Conservation (phyloP, 2,113 vertebrate genomes). For the Grus americana region DNA sequence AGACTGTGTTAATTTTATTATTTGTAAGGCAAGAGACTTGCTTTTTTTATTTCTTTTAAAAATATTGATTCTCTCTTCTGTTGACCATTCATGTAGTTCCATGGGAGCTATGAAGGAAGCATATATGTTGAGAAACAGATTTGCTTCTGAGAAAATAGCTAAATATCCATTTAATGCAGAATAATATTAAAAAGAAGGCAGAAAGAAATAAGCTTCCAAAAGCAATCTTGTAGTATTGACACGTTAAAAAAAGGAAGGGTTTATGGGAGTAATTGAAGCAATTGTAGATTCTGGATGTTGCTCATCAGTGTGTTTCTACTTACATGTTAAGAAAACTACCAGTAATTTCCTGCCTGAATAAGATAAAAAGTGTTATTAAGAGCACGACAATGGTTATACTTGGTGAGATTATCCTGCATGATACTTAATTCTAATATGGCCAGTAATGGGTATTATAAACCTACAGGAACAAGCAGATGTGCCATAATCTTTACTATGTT, state of each 20-base stretch:
- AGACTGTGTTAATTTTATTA: neutral
- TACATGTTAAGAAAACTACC: neutral
- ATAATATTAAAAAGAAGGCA: neutral
- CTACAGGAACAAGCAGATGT: neutral
- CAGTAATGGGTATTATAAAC: neutral
- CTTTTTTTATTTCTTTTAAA: neutral
- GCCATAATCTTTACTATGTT: neutral
- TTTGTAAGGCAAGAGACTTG: neutral
- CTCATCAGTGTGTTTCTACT: constrained; percentile 15
- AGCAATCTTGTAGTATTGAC: neutral
- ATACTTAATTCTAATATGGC: neutral
- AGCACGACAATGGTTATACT: neutral
- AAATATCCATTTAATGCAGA: neutral
- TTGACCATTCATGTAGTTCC: neutral
- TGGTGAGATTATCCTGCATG: neutral
- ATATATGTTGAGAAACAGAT: neutral
- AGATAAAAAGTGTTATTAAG: neutral
- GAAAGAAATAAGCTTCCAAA: neutral
- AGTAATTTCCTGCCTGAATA: neutral
- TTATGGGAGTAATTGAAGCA: constrained; percentile 13
- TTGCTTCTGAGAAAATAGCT: neutral
- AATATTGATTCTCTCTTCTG: neutral
- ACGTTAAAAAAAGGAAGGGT: neutral
- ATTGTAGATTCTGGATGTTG: neutral
- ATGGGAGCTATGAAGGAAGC: rapidly evolving